A percentile compares a stretch with the other conserved stretches of the same genome.
Evolutionary conservation across 2,797 vertebrate genomes (phyloP).

Genomic region (Myiotriccus ornatus): DNA sequence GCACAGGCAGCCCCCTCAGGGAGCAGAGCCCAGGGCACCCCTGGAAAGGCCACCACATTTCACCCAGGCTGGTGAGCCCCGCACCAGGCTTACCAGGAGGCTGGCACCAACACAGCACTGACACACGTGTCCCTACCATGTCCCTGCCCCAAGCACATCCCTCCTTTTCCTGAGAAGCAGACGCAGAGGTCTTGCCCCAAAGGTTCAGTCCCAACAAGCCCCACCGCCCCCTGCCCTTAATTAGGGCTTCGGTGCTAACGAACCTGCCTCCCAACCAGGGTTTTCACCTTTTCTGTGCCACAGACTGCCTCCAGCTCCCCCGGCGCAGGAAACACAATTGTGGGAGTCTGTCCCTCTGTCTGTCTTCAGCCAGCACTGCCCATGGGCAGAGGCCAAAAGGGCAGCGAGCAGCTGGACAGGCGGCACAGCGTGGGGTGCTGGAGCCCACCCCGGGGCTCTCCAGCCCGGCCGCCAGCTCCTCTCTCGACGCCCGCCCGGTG

Average conservation of each 20-base stretch:
- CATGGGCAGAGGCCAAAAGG: not conserved
- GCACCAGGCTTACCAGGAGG: not conserved
- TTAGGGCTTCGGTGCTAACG: not conserved
- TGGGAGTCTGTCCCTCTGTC: not conserved
- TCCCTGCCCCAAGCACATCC: not conserved
- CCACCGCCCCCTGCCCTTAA: not conserved
- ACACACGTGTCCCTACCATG: not conserved
- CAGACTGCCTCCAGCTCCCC: not conserved
- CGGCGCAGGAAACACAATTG: not conserved
- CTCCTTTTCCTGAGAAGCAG: not conserved
- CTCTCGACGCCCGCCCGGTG: not conserved
- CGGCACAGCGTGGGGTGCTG: not conserved
- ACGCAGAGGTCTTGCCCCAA: not conserved
- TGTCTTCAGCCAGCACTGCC: not conserved
- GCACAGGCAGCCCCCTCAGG: not conserved
- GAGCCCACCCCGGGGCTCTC: slow-evolving; percentile 25
- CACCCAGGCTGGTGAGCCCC: not conserved
- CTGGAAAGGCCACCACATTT: not conserved
- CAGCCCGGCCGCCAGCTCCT: not conserved
- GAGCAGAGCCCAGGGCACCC: not conserved
- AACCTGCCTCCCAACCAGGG: not conserved
- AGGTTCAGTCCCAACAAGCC: not conserved
- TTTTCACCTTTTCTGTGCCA: not conserved
- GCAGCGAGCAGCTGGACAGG: not conserved
- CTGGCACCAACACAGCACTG: not conserved